Percentiles rank a stretch among this genome's conserved stretches.
These are phyloP conservation scores for Pangasius djambal DNA, from an alignment of 2,797 vertebrate genomes.

Conservation along the genomic window DNA sequence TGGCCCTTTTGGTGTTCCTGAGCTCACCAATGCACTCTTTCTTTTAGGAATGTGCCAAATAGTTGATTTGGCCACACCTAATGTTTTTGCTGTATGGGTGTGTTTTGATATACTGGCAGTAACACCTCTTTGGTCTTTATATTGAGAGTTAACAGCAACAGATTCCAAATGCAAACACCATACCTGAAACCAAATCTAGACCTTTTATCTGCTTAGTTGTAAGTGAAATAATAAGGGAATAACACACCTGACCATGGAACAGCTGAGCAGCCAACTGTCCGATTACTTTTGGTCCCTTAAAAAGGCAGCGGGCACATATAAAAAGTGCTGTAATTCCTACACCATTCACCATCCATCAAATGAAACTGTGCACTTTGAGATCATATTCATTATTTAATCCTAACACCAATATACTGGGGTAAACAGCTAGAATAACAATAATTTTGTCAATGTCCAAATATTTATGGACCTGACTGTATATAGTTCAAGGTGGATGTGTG, in stretches of 20 bases:
- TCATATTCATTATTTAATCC: too few relatives aligned
- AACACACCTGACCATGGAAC: too few relatives aligned
- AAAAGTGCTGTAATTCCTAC: too few relatives aligned
- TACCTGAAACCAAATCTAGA: neutral
- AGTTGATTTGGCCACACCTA: slow-evolving; percentile 51
- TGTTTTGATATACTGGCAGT: neutral
- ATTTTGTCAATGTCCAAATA: neutral
- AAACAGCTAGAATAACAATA: neutral
- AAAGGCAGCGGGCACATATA: too few relatives aligned
- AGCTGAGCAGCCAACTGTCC: too few relatives aligned
- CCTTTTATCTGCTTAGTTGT: neutral
- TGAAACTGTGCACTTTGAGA: too few relatives aligned
- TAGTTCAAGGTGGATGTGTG: neutral
- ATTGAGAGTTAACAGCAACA: neutral
- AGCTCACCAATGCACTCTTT: neutral
- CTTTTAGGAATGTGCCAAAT: slow-evolving; percentile 43
- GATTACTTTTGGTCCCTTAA: too few relatives aligned
- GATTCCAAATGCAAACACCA: neutral
- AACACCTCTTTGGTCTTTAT: neutral
- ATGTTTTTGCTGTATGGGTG: slow-evolving; percentile 40
- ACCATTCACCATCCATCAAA: too few relatives aligned
- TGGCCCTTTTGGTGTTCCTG: neutral
- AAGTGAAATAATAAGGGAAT: too few relatives aligned
- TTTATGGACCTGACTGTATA: neutral
- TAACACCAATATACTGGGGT: too few relatives aligned